Conservation (phyloP, 2,888 invertebrate genomes). For the Charanyca ferruginea region DNA sequence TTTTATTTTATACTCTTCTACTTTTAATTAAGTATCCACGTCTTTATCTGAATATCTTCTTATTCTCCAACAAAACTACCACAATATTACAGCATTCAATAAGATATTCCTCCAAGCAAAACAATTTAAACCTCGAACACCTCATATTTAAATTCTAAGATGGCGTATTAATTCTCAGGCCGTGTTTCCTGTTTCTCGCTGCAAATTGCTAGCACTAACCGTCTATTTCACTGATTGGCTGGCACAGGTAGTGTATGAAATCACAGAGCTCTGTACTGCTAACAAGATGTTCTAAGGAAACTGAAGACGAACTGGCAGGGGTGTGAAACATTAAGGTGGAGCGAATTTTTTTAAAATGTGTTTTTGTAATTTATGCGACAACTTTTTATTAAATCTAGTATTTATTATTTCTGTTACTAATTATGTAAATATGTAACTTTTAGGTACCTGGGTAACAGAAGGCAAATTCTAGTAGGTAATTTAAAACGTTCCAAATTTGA, state of each 20-base stretch:
- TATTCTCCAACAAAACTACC: neutral
- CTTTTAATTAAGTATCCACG: too few species aligned
- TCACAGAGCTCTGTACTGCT: slow-evolving; percentile 28
- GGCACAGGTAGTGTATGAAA: slow-evolving; percentile 20
- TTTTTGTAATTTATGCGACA: too few species aligned
- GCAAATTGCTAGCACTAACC: slow-evolving; percentile 47
- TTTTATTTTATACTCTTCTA: too few species aligned
- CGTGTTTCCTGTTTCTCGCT: slow-evolving; percentile 30
- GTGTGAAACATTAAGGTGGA: slow-evolving; percentile 9
- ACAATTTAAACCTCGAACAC: slow-evolving; percentile 15
- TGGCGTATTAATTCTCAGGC: slow-evolving; percentile 29
- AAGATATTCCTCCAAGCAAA: slow-evolving; percentile 11
- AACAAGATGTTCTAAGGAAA: slow-evolving; percentile 25
- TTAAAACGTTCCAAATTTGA: too few species aligned
- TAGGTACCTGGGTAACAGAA: too few species aligned
- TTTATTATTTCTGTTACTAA: too few species aligned
- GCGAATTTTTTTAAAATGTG: neutral
- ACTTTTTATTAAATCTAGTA: too few species aligned
- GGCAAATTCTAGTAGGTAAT: too few species aligned
- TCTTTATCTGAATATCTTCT: too few species aligned
- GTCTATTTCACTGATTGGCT: slow-evolving; percentile 49
- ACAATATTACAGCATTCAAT: neutral
- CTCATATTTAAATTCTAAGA: slow-evolving; percentile 43
- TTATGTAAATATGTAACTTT: too few species aligned
- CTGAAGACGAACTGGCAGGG: slow-evolving; percentile 20